These are phyloP conservation scores for Palaemon carinicauda DNA, from an alignment of 1,140 invertebrate species.

Conservation along the genomic window DNA sequence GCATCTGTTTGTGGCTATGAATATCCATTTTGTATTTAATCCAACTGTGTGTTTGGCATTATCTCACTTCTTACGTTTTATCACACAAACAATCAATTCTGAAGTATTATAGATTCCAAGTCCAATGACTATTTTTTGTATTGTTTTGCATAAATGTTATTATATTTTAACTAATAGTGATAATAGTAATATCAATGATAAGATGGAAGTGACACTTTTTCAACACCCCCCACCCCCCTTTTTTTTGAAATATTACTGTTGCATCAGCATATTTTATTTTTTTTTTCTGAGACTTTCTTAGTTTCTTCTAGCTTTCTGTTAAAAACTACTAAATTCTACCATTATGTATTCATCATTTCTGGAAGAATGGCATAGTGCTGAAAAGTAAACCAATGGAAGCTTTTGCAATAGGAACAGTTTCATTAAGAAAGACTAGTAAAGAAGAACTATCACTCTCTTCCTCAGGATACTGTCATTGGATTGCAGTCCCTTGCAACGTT, in stretches of 20 bases:
- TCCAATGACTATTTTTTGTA: background rate
- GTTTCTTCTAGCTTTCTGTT: no score
- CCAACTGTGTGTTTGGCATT: background rate
- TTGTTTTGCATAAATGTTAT: background rate
- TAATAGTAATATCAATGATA: background rate
- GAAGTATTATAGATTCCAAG: background rate
- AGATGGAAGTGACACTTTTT: no score
- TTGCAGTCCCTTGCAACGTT: constrained; percentile 70
- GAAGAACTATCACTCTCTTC: constrained; percentile 79
- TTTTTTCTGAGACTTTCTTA: no score
- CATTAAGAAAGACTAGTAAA: constrained; percentile 67
- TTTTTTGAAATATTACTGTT: background rate
- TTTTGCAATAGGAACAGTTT: background rate
- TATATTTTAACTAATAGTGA: background rate
- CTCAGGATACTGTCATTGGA: constrained; percentile 74
- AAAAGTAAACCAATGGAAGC: background rate
- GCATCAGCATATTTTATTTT: background rate
- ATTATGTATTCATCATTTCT: background rate
- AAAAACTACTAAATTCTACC: no score
- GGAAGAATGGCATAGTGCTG: background rate
- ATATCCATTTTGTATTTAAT: background rate
- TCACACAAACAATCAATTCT: constrained; percentile 61
- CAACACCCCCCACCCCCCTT: no score
- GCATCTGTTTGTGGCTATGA: background rate
- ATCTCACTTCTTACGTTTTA: constrained; percentile 63